These are phyloP conservation scores for Ciconia boyciana DNA, from an alignment of 2,113 vertebrate species.

Conservation along the genomic window DNA sequence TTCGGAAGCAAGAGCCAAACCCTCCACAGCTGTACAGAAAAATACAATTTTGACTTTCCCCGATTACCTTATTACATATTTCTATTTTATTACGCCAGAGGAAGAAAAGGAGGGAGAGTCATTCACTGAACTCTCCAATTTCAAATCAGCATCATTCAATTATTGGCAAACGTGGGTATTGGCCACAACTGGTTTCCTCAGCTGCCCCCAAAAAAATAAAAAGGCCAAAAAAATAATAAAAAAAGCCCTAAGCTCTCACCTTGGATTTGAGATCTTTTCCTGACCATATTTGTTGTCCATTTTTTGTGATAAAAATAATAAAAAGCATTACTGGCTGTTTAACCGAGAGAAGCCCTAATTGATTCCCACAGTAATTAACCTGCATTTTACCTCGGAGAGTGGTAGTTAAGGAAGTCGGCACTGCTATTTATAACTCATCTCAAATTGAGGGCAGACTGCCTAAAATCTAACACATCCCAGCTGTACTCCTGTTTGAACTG, in stretches of 20 bases:
- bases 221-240: not conserved
- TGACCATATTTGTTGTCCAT: slow-evolving; percentile 52
- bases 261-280: slow-evolving; percentile 38
- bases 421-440: slow-evolving; percentile 98
- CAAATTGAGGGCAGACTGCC: slow-evolving; percentile 97
- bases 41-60: not conserved
- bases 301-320: slow-evolving; percentile 59
- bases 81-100: not conserved
- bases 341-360: slow-evolving; percentile 82
- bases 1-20: not conserved
- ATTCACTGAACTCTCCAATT: not conserved
- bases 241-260: not conserved
- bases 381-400: slow-evolving; percentile 90
- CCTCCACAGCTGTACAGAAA: not conserved
- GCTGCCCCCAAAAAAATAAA: not conserved
- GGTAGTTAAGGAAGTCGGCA: slow-evolving; percentile 93
- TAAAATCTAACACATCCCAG: slow-evolving; percentile 99
- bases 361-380: slow-evolving; percentile 98
- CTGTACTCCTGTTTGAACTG: slow-evolving; percentile 98
- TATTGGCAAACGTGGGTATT: not conserved
- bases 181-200: slow-evolving; percentile 3
- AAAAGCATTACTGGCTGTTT: slow-evolving; percentile 77
- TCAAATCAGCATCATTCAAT: not conserved
- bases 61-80: not conserved
- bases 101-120: not conserved